Evolutionary conservation across 2,888 invertebrate genomes (phyloP), one percentile per base, ranked within the genome.

Genomic region (Nomada flava): DNA sequence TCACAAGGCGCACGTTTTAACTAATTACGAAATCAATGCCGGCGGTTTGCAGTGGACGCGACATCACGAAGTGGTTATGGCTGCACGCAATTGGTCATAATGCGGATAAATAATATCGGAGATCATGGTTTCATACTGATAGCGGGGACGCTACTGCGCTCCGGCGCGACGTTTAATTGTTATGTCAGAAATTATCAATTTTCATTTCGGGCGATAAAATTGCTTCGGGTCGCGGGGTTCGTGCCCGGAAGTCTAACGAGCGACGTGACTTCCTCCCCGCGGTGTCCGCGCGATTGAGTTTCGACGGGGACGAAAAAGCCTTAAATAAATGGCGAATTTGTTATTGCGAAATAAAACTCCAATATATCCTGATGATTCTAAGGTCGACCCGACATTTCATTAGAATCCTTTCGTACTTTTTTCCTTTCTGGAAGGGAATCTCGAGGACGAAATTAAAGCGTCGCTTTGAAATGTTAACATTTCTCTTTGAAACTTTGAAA

Each of bases 1-100:
- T 42, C 55, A 20, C 23, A 36, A 57, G 23, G 55, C 59, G 57
- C 57, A 26, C 50, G 47, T 71, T 50, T 72, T 73, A 68, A 87
- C 85, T 85, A 76, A 83, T 88, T 81, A 77, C 52, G 73, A 72
- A 79, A 78, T 87, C 81, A 83, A 69, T 77, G 76, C 36, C 53
- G 67, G n/a, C n/a, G 18, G 36, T 36, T 36, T 68, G 75, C 53
- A 26, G 26, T 2, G 68, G 23, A 69, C 68, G 23, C 71, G 63
- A 52, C 60, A 71, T 69, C 64, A 60, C 57, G n/a, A 79, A 57
- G 42, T 64, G 52, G 20, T 9, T 4, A 23, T 23, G 10, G 63
- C 10, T 26, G 20, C 26, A 55, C 53, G 47, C 47, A 50, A 68
- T 68, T 52, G 55, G 53, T 9, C 23, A 42, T 55, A 80, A 72